Evolutionary conservation across 1,140 invertebrate genomes (phyloP), one percentile per base, ranked within the genome.

Genomic region (Drosophila busckii): DNA sequence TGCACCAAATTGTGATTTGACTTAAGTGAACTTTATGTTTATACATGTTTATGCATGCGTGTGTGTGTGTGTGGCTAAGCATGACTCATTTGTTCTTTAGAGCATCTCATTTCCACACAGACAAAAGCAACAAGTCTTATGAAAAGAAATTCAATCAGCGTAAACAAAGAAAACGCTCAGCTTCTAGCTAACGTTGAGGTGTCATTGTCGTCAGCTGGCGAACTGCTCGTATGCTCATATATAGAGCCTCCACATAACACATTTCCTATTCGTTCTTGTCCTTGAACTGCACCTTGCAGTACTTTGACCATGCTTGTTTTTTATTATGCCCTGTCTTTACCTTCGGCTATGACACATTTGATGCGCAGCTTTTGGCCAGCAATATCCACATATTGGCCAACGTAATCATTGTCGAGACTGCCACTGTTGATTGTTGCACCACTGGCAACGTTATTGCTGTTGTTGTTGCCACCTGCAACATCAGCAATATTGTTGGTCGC

Each of bases 271-370:
- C 58, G 70, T 84, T 84, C 70, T 61, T 59, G 40, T 26, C 28
- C 10, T n/a, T n/a, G n/a, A n/a, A n/a, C n/a, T n/a, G n/a, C n/a
- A n/a, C 17, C 13, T 37, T 41, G 40, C 16, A n/a, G 15, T 28
- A 12, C 10, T 7, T 22, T 19, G 25, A 4, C 2, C 46, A 48
- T 32, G 40, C 15, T 38, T 19, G 5, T 16, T 10, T 16, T 31
- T 15, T 20, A 8, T 22, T 7, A 20, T 7, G 4, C 41, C 17
- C 16, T 5, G 3, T 2, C 7, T 35, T 42, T 58, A 97, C 97
- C 96, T 94, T 98, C 96, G 37, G 96, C 96, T 65, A 98, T 95
- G 70, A 97, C 93, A 89, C 92, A 93, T 88, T 94, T 96, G 34
- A 97, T 94, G 87, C 94, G 90, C 49, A 98, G 89, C 90, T 95